Evolutionary conservation across 2,113 vertebrate genomes (phyloP), one percentile per base, ranked within the genome.

Genomic region (Panthera uncia): DNA sequence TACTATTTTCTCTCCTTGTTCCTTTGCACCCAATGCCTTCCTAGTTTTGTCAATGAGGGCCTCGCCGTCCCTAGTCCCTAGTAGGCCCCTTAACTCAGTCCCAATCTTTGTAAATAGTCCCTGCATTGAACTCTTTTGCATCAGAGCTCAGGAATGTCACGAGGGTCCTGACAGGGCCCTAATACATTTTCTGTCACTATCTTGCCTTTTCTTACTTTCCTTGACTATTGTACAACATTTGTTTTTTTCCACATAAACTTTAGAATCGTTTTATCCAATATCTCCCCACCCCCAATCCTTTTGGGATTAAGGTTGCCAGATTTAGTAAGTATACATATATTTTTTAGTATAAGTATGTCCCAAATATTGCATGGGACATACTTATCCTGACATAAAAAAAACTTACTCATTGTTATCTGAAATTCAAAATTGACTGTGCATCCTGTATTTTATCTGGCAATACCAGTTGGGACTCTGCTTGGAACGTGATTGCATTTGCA

Each of bases 401-500:
- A 63, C 36, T 50, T 63, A 81, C 57, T 52, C 65, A 65, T 18
- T 81, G 36, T 61, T 87, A 89, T 31, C 36, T 90, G 88, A 90
- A 92, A 85, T 79, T 89, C 79, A 89, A 89, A 82, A 86, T 36
- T 73, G 93, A 86, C 45, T 48, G 7, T n/a, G 45, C 2, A 16
- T 74, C 4, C 27, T 96, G 21, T 69, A 50, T 93, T 94, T 93
- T 82, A 71, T 57, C 45, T 82, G 74, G 88, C 3, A 87, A 76
- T 6, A 13, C 9, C 63, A 50, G 71, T 31, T 90, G 21, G 3
- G 52, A 73, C 73, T 97, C 16, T 79, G 94, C 65, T 63, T n/a
- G 74, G 48, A 96, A 87, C 15, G n/a, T 95, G 52, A 95, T 94
- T 71, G 91, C 89, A 85, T 94, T 78, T 82, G 23, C 57, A 85